Percentiles rank a stretch among this genome's conserved stretches.
Evolutionary conservation across 1,140 invertebrate species (phyloP).

Genomic region (Nomia melanderi): DNA sequence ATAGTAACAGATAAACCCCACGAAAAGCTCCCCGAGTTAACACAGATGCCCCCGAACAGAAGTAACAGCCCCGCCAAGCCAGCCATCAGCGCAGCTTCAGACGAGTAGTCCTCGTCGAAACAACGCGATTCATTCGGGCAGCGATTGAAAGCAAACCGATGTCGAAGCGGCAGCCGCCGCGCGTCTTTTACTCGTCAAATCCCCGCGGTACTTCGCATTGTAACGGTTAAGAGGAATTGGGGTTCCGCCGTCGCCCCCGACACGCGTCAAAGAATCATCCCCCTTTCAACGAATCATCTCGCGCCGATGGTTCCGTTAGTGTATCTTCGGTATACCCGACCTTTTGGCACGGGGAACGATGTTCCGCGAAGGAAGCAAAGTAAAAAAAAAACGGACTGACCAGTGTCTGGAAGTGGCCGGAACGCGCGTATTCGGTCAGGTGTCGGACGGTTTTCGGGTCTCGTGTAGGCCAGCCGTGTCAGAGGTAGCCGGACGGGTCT

Average conservation of each 20-base stretch:
- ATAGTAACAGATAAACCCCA: no score
- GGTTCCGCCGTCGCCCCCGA: neutral
- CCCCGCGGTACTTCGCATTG: neutral
- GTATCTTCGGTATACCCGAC: conserved; percentile 22
- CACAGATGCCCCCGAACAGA: no score
- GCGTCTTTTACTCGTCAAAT: conserved; percentile 15
- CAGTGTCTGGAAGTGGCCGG: conserved; percentile 39
- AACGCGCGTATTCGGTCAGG: conserved; percentile 42
- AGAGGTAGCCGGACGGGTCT: conserved; percentile 69
- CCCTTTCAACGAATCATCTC: conserved; percentile 40
- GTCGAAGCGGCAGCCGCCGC: neutral
- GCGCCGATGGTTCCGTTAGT: conserved; percentile 29
- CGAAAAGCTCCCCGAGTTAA: no score
- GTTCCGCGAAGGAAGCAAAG: no score
- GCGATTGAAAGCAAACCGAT: conserved; percentile 22
- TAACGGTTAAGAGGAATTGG: neutral
- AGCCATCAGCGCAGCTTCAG: no score
- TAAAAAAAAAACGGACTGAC: no score
- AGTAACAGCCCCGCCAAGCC: no score
- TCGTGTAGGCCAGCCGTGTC: conserved; percentile 63
- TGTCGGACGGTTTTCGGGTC: conserved; percentile 58
- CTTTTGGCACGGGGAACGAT: neutral
- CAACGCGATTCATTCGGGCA: no score
- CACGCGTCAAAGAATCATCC: conserved; percentile 43
- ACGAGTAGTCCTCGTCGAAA: no score